A percentile compares a stretch with the other conserved stretches of the same genome.
Conservation (phyloP, 1,140 invertebrate genomes). For the Cheumatopsyche charites region DNA sequence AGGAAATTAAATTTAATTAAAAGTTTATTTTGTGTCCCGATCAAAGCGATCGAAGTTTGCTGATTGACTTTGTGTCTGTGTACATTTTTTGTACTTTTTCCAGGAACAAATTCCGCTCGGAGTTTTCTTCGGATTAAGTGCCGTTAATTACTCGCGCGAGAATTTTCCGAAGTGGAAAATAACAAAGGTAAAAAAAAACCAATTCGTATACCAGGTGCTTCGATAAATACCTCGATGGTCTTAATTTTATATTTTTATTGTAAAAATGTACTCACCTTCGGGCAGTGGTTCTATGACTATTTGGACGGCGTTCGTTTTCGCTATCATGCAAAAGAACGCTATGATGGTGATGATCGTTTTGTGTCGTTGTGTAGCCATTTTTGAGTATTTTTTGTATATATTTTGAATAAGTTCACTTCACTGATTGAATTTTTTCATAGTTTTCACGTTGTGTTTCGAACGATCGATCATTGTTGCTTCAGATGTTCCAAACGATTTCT, state of each 20-base stretch:
- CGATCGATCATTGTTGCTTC: background rate
- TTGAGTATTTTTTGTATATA: background rate
- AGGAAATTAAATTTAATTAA: slow-evolving; percentile 21
- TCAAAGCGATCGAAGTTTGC: slow-evolving; percentile 20
- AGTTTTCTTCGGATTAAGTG: slow-evolving; percentile 32
- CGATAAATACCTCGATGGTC: no score
- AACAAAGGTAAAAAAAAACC: no score
- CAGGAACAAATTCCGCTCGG: slow-evolving; percentile 1
- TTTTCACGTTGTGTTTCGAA: background rate
- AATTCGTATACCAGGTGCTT: background rate
- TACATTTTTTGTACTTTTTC: background rate
- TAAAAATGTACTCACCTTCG: slow-evolving; percentile 39
- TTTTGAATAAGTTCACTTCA: slow-evolving; percentile 23
- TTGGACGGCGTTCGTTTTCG: slow-evolving; percentile 35
- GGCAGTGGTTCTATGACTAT: slow-evolving; percentile 46
- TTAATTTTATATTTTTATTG: no score
- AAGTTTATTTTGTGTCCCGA: slow-evolving; percentile 19
- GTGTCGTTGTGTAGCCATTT: slow-evolving; percentile 23
- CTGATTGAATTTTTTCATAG: slow-evolving; percentile 24
- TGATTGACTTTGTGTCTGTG: slow-evolving; percentile 29
- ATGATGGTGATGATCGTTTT: background rate
- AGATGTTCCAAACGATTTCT: background rate
- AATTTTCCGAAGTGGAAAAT: background rate
- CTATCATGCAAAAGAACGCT: slow-evolving; percentile 21
- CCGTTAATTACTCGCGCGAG: slow-evolving; percentile 31